Percentiles rank a stretch among this genome's conserved stretches.
phyloP scores from a whole-genome alignment of 2,797 vertebrate species.

The Acropternis orthonyx region DNA sequence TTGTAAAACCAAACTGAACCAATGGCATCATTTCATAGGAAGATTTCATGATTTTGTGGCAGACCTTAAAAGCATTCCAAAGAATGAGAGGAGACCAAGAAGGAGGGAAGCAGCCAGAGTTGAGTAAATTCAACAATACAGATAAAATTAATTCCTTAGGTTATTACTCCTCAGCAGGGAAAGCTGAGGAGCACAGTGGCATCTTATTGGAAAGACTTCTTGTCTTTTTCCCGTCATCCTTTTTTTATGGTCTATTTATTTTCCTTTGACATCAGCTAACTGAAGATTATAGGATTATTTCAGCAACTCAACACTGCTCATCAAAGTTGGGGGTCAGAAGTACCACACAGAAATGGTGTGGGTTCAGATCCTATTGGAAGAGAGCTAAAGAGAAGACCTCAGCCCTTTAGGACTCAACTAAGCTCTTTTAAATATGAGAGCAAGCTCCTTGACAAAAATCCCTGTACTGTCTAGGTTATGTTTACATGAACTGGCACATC shows the following conservation, averaged over 20 bases:
- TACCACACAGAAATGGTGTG: neutral
- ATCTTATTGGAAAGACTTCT: conserved; percentile 32
- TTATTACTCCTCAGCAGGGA: conserved; percentile 9
- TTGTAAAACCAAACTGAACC: conserved; percentile 29
- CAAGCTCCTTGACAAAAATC: conserved; percentile 34
- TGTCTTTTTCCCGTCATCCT: neutral
- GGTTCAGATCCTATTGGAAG: neutral
- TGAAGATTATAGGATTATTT: conserved; percentile 55
- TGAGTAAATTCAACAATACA: conserved; percentile 18
- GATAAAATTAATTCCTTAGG: conserved; percentile 46
- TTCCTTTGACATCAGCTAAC: conserved; percentile 13
- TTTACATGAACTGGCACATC: neutral
- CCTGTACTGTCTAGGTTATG: neutral
- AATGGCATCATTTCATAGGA: neutral
- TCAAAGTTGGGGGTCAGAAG: conserved; percentile 7
- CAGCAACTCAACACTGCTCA: conserved; percentile 9
- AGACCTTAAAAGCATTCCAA: conserved; percentile 54
- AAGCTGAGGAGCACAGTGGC: neutral
- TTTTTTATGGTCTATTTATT: conserved; percentile 10
- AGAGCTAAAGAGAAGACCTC: conserved; percentile 1
- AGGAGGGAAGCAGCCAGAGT: conserved; percentile 7
- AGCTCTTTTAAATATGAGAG: conserved; percentile 24
- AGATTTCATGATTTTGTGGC: neutral
- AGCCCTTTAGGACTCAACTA: neutral
- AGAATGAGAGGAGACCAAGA: conserved; percentile 1